Evolutionary conservation across 2,113 vertebrate species (phyloP).

Genomic region (Pipra filicauda): DNA sequence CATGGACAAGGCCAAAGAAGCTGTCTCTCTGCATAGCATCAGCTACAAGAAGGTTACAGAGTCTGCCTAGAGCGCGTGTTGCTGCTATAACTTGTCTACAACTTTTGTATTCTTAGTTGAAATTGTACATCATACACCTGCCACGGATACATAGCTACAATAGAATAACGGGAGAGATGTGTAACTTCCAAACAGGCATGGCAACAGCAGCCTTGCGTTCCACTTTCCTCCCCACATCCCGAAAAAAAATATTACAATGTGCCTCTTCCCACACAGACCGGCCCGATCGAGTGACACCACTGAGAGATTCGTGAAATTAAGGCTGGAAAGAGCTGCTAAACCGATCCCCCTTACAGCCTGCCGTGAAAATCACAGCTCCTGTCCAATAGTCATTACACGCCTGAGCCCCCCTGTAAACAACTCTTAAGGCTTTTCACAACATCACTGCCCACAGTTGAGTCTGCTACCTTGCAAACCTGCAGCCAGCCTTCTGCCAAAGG

Average conservation of each 20-base stretch:
- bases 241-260: background rate
- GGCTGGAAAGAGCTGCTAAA: background rate
- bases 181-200: conserved; percentile 23
- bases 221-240: background rate
- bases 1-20: conserved; percentile 40
- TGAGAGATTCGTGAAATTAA: background rate
- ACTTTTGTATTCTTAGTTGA: conserved; percentile 38
- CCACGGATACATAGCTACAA: conserved; percentile 41
- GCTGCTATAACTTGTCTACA: conserved; percentile 47
- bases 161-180: conserved; percentile 25
- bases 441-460: conserved; percentile 69
- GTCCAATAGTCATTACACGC: background rate
- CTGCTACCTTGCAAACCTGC: conserved; percentile 58
- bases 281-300: background rate
- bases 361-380: background rate
- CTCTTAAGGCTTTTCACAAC: conserved; percentile 74
- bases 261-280: background rate
- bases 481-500: conserved; percentile 63
- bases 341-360: background rate
- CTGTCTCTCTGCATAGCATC: conserved; percentile 50
- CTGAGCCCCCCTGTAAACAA: conserved; percentile 31
- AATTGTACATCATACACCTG: conserved; percentile 55
- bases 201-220: background rate
- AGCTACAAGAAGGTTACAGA: conserved; percentile 53
- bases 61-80: conserved; percentile 42